Percentiles rank a stretch among this genome's conserved stretches.
Conservation (phyloP, 1,140 invertebrate genomes). For the Drosophila prosaltans region DNA sequence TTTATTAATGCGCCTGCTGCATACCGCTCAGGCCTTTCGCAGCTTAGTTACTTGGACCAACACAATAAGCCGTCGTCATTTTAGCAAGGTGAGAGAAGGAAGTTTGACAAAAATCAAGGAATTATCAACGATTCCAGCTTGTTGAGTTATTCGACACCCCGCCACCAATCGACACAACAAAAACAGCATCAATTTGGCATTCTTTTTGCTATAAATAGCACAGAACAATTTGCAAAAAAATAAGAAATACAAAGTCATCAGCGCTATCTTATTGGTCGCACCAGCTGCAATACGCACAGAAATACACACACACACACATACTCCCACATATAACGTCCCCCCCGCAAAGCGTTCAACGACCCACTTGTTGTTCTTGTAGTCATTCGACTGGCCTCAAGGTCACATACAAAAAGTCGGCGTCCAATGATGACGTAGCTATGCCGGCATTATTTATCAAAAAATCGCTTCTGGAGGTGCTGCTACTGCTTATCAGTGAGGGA, state of each 20-base stretch:
- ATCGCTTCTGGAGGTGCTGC: not conserved
- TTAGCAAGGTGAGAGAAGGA: slow-evolving; percentile 49
- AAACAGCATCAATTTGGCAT: not conserved
- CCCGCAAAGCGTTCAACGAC: slow-evolving; percentile 34
- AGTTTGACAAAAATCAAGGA: not conserved
- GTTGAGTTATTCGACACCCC: not conserved
- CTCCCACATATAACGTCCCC: not conserved
- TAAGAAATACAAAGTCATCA: not conserved
- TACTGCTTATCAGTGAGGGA: not conserved
- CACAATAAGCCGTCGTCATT: slow-evolving; percentile 21
- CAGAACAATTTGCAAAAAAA: slow-evolving; percentile 55
- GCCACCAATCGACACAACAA: not conserved
- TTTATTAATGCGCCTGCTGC: slow-evolving; percentile 55
- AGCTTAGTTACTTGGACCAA: slow-evolving; percentile 40
- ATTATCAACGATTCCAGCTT: not conserved
- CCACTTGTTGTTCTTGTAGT: slow-evolving; percentile 66
- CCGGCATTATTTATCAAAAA: slow-evolving; percentile 10
- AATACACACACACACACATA: too few relatives aligned
- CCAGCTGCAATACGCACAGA: not conserved
- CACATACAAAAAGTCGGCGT: slow-evolving; percentile 25
- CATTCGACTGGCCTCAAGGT: slow-evolving; percentile 51
- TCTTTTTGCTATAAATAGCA: slow-evolving; percentile 61
- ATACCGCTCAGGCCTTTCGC: slow-evolving; percentile 27
- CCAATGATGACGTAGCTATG: slow-evolving; percentile 36
- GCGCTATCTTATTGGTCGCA: slow-evolving; percentile 5